These are phyloP conservation scores for Lithophane semibrunnea DNA, from an alignment of 2,888 invertebrate species.

Conservation along the genomic window DNA sequence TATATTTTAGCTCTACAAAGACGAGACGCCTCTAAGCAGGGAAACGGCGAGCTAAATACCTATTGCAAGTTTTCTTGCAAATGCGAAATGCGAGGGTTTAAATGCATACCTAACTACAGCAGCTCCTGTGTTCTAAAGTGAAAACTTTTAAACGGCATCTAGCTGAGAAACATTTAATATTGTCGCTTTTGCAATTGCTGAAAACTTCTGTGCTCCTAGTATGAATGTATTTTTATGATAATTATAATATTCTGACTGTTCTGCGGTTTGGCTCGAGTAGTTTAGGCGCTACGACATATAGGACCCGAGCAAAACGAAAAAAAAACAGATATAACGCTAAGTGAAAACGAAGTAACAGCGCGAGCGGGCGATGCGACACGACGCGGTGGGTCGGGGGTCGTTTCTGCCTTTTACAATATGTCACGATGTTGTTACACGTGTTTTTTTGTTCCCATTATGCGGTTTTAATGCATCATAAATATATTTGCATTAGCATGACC, in stretches of 20 bases:
- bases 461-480: constrained; percentile 47
- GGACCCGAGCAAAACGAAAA: no score
- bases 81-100: constrained; percentile 51
- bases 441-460: constrained; percentile 19
- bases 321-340: no score
- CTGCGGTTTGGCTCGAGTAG: background rate
- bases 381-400: no score
- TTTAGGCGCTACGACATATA: background rate
- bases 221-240: background rate
- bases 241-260: background rate
- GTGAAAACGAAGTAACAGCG: no score
- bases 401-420: background rate
- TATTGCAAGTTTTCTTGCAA: constrained; percentile 48
- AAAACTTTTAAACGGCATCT: constrained; percentile 49
- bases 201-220: constrained; percentile 18
- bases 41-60: constrained; percentile 21
- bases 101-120: constrained; percentile 57
- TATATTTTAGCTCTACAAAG: constrained; percentile 12
- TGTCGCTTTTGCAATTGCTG: constrained; percentile 49
- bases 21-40: background rate
- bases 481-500: constrained; percentile 12
- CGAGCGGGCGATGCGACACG: no score
- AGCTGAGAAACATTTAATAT: constrained; percentile 49
- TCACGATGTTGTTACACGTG: constrained; percentile 21
- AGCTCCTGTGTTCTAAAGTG: constrained; percentile 28